Evolutionary conservation across 23 tunicate genomes (phyloP).

Genomic region (Trididemnum clinides): DNA sequence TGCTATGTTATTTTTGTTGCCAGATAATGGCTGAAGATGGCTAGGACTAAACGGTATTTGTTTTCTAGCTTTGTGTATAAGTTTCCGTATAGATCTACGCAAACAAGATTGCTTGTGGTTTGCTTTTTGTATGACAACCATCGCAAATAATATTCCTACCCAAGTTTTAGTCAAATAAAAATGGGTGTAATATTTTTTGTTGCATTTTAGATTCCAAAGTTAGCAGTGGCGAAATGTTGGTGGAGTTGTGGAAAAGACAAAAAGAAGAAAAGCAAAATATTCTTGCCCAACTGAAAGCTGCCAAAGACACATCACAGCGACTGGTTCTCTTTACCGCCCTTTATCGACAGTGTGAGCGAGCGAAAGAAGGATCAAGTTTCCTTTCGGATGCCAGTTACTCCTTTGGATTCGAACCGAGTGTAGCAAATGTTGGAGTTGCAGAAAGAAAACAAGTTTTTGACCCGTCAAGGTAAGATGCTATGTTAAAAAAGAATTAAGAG

Average conservation of each 20-base stretch:
- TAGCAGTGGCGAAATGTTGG: constrained; percentile 37
- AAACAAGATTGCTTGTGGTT: no score
- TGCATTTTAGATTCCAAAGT: constrained; percentile 33
- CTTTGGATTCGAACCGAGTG: constrained; percentile 32
- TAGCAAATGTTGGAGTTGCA: constrained; percentile 41
- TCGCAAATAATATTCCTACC: no score
- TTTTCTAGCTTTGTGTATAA: no score
- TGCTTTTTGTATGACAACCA: no score
- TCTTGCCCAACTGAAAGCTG: constrained; percentile 17
- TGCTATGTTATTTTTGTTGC: no score
- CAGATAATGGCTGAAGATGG: no score
- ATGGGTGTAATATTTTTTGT: no score
- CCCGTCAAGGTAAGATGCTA: constrained; percentile 68
- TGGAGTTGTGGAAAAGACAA: constrained; percentile 54
- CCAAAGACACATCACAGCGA: constrained; percentile 8
- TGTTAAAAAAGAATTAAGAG: no score
- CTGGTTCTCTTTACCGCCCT: constrained; percentile 44
- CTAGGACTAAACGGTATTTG: no score
- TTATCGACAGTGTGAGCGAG: constrained; percentile 70
- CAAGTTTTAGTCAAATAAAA: no score
- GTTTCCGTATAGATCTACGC: no score
- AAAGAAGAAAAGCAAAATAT: constrained; percentile 56
- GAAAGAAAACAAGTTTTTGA: constrained; percentile 73
- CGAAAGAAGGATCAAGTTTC: constrained; percentile 14
- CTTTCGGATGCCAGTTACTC: constrained; percentile 11